These are phyloP conservation scores for Phyllotreta cruciferae DNA, from an alignment of 2,888 invertebrate genomes.

Conservation along the genomic window DNA sequence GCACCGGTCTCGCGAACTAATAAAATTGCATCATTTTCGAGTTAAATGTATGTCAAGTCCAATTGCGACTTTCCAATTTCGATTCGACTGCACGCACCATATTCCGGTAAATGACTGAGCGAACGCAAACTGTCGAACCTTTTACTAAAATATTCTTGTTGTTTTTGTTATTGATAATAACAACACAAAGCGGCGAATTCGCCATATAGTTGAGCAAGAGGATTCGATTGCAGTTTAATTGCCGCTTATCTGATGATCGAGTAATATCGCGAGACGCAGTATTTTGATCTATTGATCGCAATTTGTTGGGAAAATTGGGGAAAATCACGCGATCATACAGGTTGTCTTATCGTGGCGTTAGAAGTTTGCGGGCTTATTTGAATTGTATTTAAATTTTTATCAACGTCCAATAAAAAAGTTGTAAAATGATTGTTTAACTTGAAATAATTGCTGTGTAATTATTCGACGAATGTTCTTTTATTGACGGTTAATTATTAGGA, in stretches of 20 bases:
- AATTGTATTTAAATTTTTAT: too few species aligned
- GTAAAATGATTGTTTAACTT: too few species aligned
- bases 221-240: slow-evolving; percentile 7
- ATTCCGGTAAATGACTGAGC: slow-evolving; percentile 18
- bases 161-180: slow-evolving; percentile 5
- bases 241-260: background rate
- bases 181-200: slow-evolving; percentile 6
- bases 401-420: too few species aligned
- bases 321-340: too few species aligned
- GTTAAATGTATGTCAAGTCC: slow-evolving; percentile 11
- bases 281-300: too few species aligned
- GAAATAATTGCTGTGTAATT: too few species aligned
- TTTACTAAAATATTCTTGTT: background rate
- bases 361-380: too few species aligned
- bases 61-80: slow-evolving; percentile 12
- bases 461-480: too few species aligned
- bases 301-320: too few species aligned
- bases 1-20: background rate
- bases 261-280: too few species aligned
- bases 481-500: too few species aligned
- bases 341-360: too few species aligned
- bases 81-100: slow-evolving; percentile 13
- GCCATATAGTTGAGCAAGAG: background rate
- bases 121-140: background rate
- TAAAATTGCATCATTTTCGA: slow-evolving; percentile 16